phyloP scores from a whole-genome alignment of 2,113 vertebrate species.

The Falcunculus frontatus region DNA sequence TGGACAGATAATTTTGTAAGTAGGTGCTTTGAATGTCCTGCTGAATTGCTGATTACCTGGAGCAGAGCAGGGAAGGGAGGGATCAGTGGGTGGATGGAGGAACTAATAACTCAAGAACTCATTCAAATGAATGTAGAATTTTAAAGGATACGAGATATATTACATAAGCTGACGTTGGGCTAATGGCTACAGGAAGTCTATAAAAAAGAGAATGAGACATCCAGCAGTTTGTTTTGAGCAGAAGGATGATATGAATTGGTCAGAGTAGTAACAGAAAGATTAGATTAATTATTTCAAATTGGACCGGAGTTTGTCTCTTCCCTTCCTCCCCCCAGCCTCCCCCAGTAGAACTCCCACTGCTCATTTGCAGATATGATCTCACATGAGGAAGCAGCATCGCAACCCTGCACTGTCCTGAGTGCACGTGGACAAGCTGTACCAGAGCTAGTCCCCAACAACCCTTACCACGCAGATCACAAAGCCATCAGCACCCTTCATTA shows the following conservation, averaged over 20 bases:
- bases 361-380: neutral
- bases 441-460: neutral
- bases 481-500: neutral
- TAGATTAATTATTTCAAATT: neutral
- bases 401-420: neutral
- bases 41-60: conserved; percentile 50
- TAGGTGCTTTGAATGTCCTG: conserved; percentile 1
- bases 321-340: neutral
- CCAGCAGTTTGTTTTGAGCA: conserved; percentile 14
- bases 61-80: neutral
- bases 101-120: conserved; percentile 58
- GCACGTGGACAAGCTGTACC: neutral
- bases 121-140: conserved; percentile 31
- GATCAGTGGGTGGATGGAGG: neutral
- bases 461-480: conserved; percentile 12
- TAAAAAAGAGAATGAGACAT: conserved; percentile 2
- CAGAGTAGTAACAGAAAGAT: neutral
- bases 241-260: neutral
- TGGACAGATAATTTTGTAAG: conserved; percentile 43
- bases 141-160: conserved; percentile 27
- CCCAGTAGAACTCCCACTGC: neutral
- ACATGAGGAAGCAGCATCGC: neutral
- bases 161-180: neutral
- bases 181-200: conserved; percentile 39
- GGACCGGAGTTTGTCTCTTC: neutral